Conservation (phyloP, 2,113 vertebrate genomes). For the Hippolais icterina region DNA sequence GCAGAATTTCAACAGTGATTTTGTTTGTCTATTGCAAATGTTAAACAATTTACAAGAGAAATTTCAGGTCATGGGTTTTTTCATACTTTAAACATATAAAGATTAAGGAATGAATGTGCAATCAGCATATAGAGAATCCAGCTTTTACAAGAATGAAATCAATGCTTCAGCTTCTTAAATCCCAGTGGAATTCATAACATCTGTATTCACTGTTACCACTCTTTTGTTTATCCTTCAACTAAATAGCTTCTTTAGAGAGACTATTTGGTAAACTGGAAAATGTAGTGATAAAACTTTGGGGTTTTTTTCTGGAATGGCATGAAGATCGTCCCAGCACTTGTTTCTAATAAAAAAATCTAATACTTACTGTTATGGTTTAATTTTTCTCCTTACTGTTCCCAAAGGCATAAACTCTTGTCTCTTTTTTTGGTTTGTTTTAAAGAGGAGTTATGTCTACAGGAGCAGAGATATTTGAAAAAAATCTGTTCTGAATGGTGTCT, state of each 20-base stretch:
- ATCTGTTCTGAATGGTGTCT: background rate
- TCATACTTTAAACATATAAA: constrained; percentile 49
- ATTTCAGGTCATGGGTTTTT: constrained; percentile 18
- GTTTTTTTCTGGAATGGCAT: constrained; percentile 33
- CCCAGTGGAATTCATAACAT: constrained; percentile 42
- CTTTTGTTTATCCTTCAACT: constrained; percentile 40
- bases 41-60: constrained; percentile 61
- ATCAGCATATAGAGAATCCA: constrained; percentile 57
- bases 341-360: background rate
- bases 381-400: background rate
- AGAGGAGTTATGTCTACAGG: background rate
- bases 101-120: constrained; percentile 67
- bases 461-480: background rate
- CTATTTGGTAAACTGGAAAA: constrained; percentile 44
- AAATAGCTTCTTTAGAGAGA: constrained; percentile 55
- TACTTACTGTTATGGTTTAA: background rate
- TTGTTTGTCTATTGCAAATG: constrained; percentile 65
- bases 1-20: constrained; percentile 60
- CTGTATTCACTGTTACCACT: constrained; percentile 40
- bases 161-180: constrained; percentile 45
- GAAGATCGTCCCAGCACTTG: background rate
- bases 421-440: background rate
- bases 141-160: constrained; percentile 53
- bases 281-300: background rate
- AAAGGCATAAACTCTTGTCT: background rate